Base-by-base conservation (phyloP, 2,113 vertebrate genomes). In the Semnopithecus entellus region DNA sequence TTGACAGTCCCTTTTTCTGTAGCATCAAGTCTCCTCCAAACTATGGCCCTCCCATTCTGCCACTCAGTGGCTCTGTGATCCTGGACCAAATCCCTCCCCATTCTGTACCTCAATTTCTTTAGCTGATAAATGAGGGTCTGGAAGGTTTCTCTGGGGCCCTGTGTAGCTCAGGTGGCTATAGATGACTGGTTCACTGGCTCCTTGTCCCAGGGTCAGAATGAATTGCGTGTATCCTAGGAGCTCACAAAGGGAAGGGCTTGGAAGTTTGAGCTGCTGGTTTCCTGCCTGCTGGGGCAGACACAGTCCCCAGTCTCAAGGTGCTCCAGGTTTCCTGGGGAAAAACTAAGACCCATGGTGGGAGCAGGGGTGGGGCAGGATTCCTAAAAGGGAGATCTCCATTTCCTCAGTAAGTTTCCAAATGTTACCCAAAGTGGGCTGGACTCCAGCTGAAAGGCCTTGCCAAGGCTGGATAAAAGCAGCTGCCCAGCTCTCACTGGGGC, bases 361-460 rank as follows among this genome's bases (percentile, higher is more conserved):
- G 27, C 13, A 7, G 4, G 7, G 3, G 9, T 83, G 38, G 52
- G 43, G 66, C 72, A 81, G 38, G 22, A 30, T 89, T 87, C 38
- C 72, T 25, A n/a, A 61, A 52, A 82, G 43, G 73, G 55, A 85
- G n/a, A 57, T 6, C 16, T n/a, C 55, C n/a, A n/a, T 45, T 22
- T 90, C 55, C 40, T 35, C n/a, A 72, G 38, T 68, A 64, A 90
- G 32, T 86, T 96, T 91, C 55, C 45, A 70, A 92, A 75, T 85
- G 68, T 83, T 92, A 52, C 68, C 75, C 35, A 50, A 87, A 78
- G 48, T 32, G 30, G 32, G 57, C 32, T 9, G 6, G 50, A 83
- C 43, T 86, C 35, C 64, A 82, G 50, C 55, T 72, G 43, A 80
- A 93, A 93, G 23, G 68, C 32, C 3, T 73, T 64, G 52, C 68